A percentile compares a stretch with the other conserved stretches of the same genome.
phyloP scores from a whole-genome alignment of 2,113 vertebrate species.

The Dicaeum eximium region DNA sequence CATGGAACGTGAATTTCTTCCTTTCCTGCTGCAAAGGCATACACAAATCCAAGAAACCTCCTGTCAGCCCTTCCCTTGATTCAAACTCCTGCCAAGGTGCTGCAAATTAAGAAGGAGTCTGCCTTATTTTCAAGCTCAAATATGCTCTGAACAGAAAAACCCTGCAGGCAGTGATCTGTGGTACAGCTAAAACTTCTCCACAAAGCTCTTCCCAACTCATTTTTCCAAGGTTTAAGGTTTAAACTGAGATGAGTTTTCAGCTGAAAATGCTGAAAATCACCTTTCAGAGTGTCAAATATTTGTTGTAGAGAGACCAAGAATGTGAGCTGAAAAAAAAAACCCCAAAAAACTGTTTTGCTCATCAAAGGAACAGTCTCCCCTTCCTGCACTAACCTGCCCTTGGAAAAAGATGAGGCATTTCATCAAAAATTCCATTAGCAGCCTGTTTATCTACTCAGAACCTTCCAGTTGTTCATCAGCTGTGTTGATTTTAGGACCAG shows the following conservation, averaged over 20 bases:
- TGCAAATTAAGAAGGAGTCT: background rate
- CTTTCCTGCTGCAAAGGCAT: background rate
- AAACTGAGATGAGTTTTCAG: background rate
- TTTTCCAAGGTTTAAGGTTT: background rate
- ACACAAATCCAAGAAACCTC: background rate
- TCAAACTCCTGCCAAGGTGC: background rate
- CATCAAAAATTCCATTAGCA: background rate
- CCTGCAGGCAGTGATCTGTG: background rate
- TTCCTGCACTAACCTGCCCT: background rate
- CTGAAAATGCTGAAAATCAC: background rate
- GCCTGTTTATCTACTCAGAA: background rate
- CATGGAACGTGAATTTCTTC: background rate
- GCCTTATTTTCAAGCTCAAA: background rate
- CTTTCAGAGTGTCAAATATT: background rate
- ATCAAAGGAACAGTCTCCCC: background rate
- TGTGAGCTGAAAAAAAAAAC: background rate
- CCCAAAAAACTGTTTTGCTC: background rate
- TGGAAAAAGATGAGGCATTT: background rate
- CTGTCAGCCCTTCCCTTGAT: background rate
- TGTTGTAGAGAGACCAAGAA: background rate
- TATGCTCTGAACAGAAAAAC: background rate
- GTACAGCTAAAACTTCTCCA: background rate
- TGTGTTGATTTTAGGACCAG: background rate
- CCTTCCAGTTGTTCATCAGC: background rate
- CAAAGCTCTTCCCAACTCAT: background rate